Base-by-base conservation (phyloP, 1,140 invertebrate species). In the Tetramorium parvispinum region DNA sequence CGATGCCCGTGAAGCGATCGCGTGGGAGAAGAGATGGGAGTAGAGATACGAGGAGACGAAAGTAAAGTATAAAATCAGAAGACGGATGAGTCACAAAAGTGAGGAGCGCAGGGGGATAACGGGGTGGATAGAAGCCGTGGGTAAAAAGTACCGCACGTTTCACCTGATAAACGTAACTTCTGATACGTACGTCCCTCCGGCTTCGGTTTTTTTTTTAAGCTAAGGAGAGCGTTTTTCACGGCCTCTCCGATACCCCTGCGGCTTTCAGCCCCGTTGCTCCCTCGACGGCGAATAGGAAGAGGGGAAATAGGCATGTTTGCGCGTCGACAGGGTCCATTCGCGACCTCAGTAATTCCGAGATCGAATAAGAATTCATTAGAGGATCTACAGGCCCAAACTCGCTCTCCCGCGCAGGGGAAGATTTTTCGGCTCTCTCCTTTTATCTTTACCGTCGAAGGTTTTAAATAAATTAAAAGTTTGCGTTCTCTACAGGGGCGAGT, bases 401-500 rank as follows among this genome's bases (percentile, higher is more conserved):
- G 61, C 21, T 49, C 24, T 32, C 57, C 10, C 57, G 61, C 43
- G 46, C 32, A n/a, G 43, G 24, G 85, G 53, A 49, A 73, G 21
- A 53, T 68, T 37, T 75, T 87, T 57, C 27, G 13, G 32, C 13
- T 32, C 5, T 51, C 13, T 63, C 37, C 13, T 40, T 43, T 32
- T 70, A n/a, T 11, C 6, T 27, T 27, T 49, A 27, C 32, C 40
- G 40, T 27, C 16, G 7, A 21, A 65, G 73, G 65, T 91, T 91
- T 90, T 91, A 91, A 91, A 91, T 89, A 91, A 91, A 90, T 91
- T 91, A 89, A 91, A 91, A 91, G 86, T 91, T 91, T 82, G 86
- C 85, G 43, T 83, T 89, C 75, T 87, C 55, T 7, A 40, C 10
- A n/a, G 24, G 27, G 66, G 40, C 18, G 59, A 16, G n/a, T 37